These are phyloP conservation scores for Morone chrysops DNA, from an alignment of 2,113 vertebrate genomes.

Conservation along the genomic window DNA sequence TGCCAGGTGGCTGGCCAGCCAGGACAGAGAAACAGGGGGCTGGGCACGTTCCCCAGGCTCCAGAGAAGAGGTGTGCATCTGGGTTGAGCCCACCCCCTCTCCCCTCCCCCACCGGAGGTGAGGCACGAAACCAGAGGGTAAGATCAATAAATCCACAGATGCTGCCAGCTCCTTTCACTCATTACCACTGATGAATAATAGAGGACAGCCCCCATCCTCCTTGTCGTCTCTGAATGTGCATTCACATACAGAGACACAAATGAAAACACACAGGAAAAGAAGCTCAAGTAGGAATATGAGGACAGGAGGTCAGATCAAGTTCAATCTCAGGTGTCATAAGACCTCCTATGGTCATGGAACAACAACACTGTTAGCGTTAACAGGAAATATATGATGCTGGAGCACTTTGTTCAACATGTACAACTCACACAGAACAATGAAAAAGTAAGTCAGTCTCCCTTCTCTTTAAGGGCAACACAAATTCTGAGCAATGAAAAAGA, in stretches of 20 bases:
- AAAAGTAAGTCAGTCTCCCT: constrained; percentile 8
- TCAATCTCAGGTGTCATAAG: neutral
- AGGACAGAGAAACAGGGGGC: constrained; percentile 14
- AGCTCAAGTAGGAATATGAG: neutral
- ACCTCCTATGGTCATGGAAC: neutral
- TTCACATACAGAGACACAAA: constrained; percentile 23
- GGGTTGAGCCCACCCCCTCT: constrained; percentile 16
- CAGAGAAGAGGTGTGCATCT: constrained; percentile 40
- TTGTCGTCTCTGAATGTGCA: constrained; percentile 35
- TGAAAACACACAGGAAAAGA: constrained; percentile 14
- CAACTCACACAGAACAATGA: neutral
- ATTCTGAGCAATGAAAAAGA: constrained; percentile 1
- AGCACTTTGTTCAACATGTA: constrained; percentile 21
- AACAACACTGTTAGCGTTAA: constrained; percentile 3
- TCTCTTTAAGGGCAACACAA: neutral
- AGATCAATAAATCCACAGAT: constrained; percentile 82
- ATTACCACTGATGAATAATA: constrained; percentile 84
- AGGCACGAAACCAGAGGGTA: constrained; percentile 71
- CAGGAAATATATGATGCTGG: neutral
- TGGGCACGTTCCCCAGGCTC: constrained; percentile 21
- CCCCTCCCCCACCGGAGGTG: constrained; percentile 64
- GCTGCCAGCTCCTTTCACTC: constrained; percentile 77
- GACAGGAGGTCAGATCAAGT: constrained; percentile 16
- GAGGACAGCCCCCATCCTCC: constrained; percentile 58
- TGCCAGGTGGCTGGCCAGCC: constrained; percentile 48